Evolutionary conservation across 2,797 vertebrate genomes (phyloP), one percentile per base, ranked within the genome.

Genomic region (Eulemur coronatus): DNA sequence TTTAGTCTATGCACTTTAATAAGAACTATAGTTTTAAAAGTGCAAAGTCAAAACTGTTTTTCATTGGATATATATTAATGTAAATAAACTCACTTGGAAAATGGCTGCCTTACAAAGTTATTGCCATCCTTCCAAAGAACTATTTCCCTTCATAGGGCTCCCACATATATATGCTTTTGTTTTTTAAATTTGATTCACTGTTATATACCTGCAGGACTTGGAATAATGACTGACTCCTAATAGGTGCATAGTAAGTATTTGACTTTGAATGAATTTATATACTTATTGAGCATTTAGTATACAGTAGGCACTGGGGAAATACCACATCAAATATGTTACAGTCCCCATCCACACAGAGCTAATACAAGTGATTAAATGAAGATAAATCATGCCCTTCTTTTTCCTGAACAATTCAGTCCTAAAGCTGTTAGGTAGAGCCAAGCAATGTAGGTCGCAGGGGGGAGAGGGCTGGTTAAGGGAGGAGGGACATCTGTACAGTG

Each of bases 21-120:
- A 72, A 93, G 55, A 91, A 59, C 38, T 79, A 65, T 13, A 75
- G 33, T 82, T 94, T 96, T n/a, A 59, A 86, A 90, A 81, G 17
- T 67, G 48, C 82, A 78, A 79, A 84, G 41, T 41, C 35, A 84
- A 94, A 91, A 92, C 3, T n/a, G 78, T 87, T 84, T 46, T 57
- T 69, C 73, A 80, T 1, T 79, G 46, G 78, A 57, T 84, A 90
- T 43, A 90, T 26, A 81, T 35, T 75, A 92, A 95, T 48, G 33
- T 90, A 91, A 94, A 93, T 22, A 41, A 95, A 89, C 18, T 67
- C 38, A 84, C 65, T 94, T 46, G 41, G 30, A 41, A 95, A 94
- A 95, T 2, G 67, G 50, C 35, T 81, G 43, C 84, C 78, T 84
- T 84, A 41, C 28, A 92, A 86, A 97, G 85, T 94, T 85, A 95